Conservation (phyloP, 2,113 vertebrate species). For the Cichladusa arquata region DNA sequence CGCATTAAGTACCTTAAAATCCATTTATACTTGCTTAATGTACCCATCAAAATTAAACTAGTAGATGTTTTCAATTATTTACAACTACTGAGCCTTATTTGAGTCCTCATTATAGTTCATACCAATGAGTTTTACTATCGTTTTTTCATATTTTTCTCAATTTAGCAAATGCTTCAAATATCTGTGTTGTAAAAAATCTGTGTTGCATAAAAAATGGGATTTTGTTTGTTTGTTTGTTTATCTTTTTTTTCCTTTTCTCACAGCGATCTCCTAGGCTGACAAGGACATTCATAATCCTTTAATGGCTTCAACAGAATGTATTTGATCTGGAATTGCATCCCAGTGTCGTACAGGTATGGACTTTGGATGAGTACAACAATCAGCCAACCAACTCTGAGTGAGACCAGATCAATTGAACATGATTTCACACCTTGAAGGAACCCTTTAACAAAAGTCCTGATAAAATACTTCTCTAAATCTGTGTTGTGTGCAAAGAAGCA, state of each 20-base stretch:
- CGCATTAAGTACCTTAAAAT: neutral
- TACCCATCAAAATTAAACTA: neutral
- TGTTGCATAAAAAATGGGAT: neutral
- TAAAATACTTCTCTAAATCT: neutral
- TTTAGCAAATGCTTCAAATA: neutral
- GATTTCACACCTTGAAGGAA: neutral
- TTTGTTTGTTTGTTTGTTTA: neutral
- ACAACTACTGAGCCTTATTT: neutral
- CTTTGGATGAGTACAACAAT: neutral
- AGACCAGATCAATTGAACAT: neutral
- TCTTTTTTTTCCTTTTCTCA: rapidly evolving
- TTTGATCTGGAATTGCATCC: neutral
- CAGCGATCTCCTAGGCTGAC: neutral
- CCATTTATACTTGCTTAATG: neutral
- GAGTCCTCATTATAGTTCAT: neutral
- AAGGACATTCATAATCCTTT: neutral
- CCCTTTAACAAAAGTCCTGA: neutral
- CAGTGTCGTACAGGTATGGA: neutral
- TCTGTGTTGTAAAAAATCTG: neutral
- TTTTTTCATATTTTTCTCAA: neutral
- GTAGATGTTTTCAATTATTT: neutral
- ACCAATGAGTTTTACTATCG: neutral
- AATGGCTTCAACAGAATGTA: neutral
- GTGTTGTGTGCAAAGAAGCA: neutral
- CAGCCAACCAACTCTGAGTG: neutral